A percentile compares a stretch with the other conserved stretches of the same genome.
These are phyloP conservation scores for Sinotaia quadrata DNA, from an alignment of 2,888 invertebrate species.

Conservation along the genomic window DNA sequence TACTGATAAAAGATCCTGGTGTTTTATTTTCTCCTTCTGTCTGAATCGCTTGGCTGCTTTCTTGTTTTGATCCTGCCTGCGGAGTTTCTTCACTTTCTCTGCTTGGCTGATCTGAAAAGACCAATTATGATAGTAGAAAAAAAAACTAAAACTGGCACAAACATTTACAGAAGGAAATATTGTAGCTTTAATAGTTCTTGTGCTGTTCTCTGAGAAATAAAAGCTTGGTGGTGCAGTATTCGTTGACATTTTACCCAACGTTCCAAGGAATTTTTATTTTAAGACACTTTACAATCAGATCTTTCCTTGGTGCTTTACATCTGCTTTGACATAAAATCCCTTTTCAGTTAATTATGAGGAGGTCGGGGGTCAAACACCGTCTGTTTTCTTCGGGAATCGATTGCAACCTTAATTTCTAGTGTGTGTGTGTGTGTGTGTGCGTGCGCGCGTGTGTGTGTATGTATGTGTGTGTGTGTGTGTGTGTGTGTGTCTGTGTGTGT, in stretches of 20 bases:
- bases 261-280: no score
- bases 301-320: no score
- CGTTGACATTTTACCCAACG: no score
- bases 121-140: not conserved
- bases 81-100: slow-evolving; percentile 26
- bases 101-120: slow-evolving; percentile 28
- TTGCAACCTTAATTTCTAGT: no score
- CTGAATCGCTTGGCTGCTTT: slow-evolving; percentile 31
- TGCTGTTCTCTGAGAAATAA: no score
- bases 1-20: slow-evolving; percentile 6
- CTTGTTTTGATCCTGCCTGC: slow-evolving; percentile 32
- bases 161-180: not conserved
- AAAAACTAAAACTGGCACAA: not conserved
- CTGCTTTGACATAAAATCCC: no score
- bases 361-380: no score
- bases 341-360: no score
- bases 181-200: not conserved
- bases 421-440: slow-evolving; percentile 10
- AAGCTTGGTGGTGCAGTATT: no score
- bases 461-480: slow-evolving; percentile 10
- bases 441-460: slow-evolving; percentile 5
- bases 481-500: no score
- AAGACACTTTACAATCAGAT: no score
- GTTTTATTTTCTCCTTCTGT: slow-evolving; percentile 23
- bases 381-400: no score